phyloP scores from a whole-genome alignment of 2,113 vertebrate genomes.

The Otocyon megalotis region DNA sequence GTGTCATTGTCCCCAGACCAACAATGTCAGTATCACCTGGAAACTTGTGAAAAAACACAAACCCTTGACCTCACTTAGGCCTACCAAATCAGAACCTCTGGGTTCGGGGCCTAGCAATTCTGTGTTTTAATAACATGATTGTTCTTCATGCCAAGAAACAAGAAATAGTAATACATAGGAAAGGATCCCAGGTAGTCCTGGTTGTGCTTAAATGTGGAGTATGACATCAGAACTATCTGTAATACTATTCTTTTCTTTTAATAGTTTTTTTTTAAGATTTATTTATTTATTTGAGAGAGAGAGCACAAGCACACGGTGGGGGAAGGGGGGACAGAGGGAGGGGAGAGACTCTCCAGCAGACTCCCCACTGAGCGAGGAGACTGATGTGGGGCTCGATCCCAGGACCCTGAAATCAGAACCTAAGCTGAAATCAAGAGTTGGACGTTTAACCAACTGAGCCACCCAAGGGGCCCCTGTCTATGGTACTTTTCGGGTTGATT shows the following conservation, averaged over 20 bases:
- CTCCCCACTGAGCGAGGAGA: too few species aligned
- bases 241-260: background rate
- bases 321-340: too few species aligned
- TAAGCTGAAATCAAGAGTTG: too few species aligned
- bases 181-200: background rate
- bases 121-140: background rate
- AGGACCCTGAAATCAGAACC: too few species aligned
- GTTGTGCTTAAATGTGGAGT: background rate
- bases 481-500: constrained; percentile 7
- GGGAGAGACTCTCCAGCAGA: too few species aligned
- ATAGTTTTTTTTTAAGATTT: too few species aligned
- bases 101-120: background rate
- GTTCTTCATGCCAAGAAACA: background rate
- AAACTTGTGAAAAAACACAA: constrained; percentile 40
- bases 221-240: background rate
- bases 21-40: background rate
- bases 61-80: background rate
- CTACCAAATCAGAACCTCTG: background rate
- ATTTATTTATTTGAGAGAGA: too few species aligned
- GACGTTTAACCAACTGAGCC: too few species aligned
- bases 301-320: too few species aligned
- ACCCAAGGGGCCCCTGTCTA: background rate
- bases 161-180: constrained; percentile 13
- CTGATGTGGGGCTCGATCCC: too few species aligned
- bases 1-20: background rate